Evolutionary conservation across 2,113 vertebrate species (phyloP).

Genomic region (Dunckerocampus dactyliophorus): DNA sequence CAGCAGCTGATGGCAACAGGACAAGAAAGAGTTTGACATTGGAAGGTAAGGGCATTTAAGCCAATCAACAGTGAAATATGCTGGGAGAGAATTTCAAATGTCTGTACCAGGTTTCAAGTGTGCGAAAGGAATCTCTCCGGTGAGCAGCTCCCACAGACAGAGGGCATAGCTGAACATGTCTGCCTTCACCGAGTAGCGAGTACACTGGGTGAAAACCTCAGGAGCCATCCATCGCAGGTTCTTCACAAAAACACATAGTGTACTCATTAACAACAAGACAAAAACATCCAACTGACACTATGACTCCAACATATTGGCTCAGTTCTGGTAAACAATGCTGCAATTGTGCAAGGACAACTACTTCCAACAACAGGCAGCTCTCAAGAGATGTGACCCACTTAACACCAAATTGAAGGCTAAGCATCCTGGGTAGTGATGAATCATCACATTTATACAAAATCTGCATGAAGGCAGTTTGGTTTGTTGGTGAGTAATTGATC

Average conservation of each 20-base stretch:
- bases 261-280: not conserved
- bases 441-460: constrained; percentile 45
- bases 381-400: constrained; percentile 52
- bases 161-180: constrained; percentile 94
- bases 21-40: not conserved
- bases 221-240: constrained; percentile 97
- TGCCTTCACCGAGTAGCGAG: constrained; percentile 89
- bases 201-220: constrained; percentile 92
- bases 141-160: constrained; percentile 93
- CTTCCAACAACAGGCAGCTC: constrained; percentile 49
- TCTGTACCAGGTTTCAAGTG: constrained; percentile 89
- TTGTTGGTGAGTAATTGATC: constrained; percentile 44
- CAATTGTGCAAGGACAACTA: constrained; percentile 41
- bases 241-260: constrained; percentile 57
- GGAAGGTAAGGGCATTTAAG: not conserved
- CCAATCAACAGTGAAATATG: not conserved
- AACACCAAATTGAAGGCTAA: constrained; percentile 53
- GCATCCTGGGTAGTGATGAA: constrained; percentile 41
- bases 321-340: constrained; percentile 44
- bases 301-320: constrained; percentile 5
- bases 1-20: constrained; percentile 73
- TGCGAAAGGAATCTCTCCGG: constrained; percentile 89
- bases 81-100: constrained; percentile 1
- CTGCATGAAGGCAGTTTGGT: constrained; percentile 51
- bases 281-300: not conserved